Evolutionary conservation across 2,113 vertebrate genomes (phyloP).

Genomic region (Bufo gargarizans): DNA sequence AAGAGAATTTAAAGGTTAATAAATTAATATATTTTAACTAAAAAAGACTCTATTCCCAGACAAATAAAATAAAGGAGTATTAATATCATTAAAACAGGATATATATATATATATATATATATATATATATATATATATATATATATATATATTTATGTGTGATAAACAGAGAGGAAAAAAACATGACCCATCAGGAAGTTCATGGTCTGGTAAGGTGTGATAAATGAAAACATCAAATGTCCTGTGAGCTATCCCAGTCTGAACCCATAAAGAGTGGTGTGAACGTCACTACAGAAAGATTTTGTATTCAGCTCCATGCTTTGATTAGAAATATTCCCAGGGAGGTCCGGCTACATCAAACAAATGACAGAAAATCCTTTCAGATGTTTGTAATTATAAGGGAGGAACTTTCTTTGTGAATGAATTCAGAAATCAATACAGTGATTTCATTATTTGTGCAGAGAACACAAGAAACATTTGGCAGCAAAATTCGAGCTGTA

Average conservation of each 20-base stretch:
- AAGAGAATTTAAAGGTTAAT: too few relatives aligned
- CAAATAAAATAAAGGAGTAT: too few relatives aligned
- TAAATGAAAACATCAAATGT: neutral
- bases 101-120: too few relatives aligned
- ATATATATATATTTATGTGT: too few relatives aligned
- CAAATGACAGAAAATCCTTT: slow-evolving; percentile 26
- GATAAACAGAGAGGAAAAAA: neutral
- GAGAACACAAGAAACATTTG: slow-evolving; percentile 22
- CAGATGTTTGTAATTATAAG: slow-evolving; percentile 43
- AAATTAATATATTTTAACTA: too few relatives aligned
- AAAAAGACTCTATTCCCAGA: too few relatives aligned
- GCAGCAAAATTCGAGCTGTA: slow-evolving; percentile 16
- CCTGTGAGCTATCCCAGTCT: neutral
- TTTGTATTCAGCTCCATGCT: slow-evolving; percentile 6
- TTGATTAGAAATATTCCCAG: slow-evolving; percentile 18
- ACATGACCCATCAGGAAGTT: neutral
- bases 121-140: too few relatives aligned
- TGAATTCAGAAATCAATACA: slow-evolving; percentile 45
- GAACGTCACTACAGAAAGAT: neutral
- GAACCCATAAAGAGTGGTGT: neutral
- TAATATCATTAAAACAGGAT: too few relatives aligned
- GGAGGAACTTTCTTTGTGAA: slow-evolving; percentile 41
- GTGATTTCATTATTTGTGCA: slow-evolving; percentile 34
- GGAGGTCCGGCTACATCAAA: slow-evolving; percentile 47
- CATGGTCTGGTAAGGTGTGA: neutral